Base-by-base conservation (phyloP, 1,140 invertebrate genomes). In the Nephila pilipes region DNA sequence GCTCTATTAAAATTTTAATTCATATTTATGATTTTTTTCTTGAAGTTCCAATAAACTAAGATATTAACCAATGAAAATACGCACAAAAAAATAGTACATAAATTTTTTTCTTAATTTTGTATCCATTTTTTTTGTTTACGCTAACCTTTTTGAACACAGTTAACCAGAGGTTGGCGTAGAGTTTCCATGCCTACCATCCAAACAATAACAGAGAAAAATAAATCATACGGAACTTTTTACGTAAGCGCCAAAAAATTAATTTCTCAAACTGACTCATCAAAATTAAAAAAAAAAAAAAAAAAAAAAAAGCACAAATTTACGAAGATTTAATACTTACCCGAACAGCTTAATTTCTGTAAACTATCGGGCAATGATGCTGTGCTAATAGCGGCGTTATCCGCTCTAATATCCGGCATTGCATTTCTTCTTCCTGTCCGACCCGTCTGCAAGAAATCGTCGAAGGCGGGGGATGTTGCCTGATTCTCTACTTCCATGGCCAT, bases 351-450 rank as follows among this genome's bases (percentile, higher is more conserved):
- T n/a, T 96, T 96, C 93, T 97, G 96, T 80, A 98, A 95, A 94
- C 96, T 96, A 85, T 97, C 96, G 0, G 97, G 97, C 94, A 98
- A 95, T 94, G 97, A 97, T 57, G 97, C 97, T 0, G 97, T 97
- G 57, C 96, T 96, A n/a, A 97, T 96, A 20, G 97, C 96, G 90
- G 97, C 96, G 60, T 96, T 96, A 60, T 97, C 94, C 46, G 95
- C 94, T 32, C 97, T 95, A 89, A 98, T 97, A 94, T 98, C 97
- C 3, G 97, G 97, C 95, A 98, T 95, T 3, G 97, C 97, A 95
- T 98, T 98, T 91, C 97, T 95, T 75, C 97, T 96, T 10, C 97
- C 97, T 2, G 97, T 97, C 92, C 97, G 96, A 2, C 97, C 97
- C 0, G 97, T 97, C 80, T 97, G 97, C 36, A 98, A 95, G 95